These are phyloP conservation scores for Loris lydekkerianus DNA, from an alignment of 2,797 vertebrate genomes.

Conservation along the genomic window DNA sequence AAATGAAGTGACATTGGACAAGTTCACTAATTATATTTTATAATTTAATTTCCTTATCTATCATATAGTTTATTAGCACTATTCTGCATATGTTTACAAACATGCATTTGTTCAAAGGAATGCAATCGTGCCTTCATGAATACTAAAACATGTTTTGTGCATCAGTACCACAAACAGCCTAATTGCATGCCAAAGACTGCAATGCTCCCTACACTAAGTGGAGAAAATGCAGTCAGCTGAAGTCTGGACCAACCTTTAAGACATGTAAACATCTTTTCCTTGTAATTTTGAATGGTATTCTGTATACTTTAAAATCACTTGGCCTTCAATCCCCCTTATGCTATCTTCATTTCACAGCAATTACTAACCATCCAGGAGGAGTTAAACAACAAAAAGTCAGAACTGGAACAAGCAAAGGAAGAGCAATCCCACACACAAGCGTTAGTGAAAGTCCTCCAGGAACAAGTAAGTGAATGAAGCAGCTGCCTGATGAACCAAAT, in stretches of 20 bases:
- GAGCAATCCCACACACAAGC: slow-evolving; percentile 92
- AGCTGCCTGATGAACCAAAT: neutral
- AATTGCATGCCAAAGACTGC: slow-evolving; percentile 49
- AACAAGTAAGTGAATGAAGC: slow-evolving; percentile 89
- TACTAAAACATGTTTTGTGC: slow-evolving; percentile 68
- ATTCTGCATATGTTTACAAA: slow-evolving; percentile 74
- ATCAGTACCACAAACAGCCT: slow-evolving; percentile 71
- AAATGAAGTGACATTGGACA: slow-evolving; percentile 79
- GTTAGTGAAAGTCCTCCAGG: slow-evolving; percentile 91
- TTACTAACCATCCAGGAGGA: slow-evolving; percentile 95
- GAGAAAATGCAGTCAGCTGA: slow-evolving; percentile 72
- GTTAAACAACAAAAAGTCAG: slow-evolving; percentile 93
- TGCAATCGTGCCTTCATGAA: slow-evolving; percentile 71
- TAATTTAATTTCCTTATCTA: slow-evolving; percentile 77
- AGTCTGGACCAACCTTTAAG: slow-evolving; percentile 62
- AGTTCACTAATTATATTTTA: slow-evolving; percentile 79
- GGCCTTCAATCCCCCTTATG: slow-evolving; percentile 22
- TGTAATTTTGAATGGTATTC: slow-evolving; percentile 59
- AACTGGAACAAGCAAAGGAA: slow-evolving; percentile 95
- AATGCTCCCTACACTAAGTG: neutral
- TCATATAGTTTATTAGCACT: slow-evolving; percentile 76
- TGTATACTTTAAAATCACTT: slow-evolving; percentile 57
- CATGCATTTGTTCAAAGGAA: slow-evolving; percentile 77
- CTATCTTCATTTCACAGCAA: slow-evolving; percentile 91
- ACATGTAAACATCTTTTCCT: slow-evolving; percentile 45